Evolutionary conservation across 2,113 vertebrate species (phyloP).

Genomic region (Neogale vison): DNA sequence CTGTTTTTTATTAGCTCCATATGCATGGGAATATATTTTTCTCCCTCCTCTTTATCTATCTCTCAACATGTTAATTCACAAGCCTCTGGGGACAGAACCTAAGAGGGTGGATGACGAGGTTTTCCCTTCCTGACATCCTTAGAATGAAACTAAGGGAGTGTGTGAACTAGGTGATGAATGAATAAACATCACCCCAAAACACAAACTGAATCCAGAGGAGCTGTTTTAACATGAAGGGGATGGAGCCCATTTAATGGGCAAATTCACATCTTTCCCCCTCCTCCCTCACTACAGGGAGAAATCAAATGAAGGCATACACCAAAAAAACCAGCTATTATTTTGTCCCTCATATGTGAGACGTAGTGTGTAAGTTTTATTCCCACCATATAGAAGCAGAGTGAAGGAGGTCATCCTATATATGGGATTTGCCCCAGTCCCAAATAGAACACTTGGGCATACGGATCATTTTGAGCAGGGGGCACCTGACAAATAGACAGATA

Average conservation of each 20-base stretch:
- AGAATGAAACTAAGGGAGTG: background rate
- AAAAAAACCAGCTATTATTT: background rate
- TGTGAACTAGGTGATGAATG: too few species aligned
- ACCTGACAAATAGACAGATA: background rate
- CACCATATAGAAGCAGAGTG: background rate
- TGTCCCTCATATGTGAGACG: background rate
- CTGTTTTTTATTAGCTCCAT: background rate
- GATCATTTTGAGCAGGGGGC: background rate
- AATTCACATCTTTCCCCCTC: background rate
- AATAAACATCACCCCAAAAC: background rate
- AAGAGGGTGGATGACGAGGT: background rate
- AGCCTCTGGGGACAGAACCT: background rate
- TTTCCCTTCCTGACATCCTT: background rate
- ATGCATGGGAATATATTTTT: background rate
- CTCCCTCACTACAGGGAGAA: background rate
- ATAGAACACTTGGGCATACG: background rate
- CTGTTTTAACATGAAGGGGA: background rate
- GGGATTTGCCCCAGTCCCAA: background rate
- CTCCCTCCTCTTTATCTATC: background rate
- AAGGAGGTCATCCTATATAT: background rate
- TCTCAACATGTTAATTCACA: background rate
- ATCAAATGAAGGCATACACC: background rate
- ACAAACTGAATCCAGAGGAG: background rate
- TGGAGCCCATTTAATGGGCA: background rate
- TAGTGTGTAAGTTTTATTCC: background rate